Conservation (phyloP, 1,140 invertebrate species). For the Drosophila sproati region DNA sequence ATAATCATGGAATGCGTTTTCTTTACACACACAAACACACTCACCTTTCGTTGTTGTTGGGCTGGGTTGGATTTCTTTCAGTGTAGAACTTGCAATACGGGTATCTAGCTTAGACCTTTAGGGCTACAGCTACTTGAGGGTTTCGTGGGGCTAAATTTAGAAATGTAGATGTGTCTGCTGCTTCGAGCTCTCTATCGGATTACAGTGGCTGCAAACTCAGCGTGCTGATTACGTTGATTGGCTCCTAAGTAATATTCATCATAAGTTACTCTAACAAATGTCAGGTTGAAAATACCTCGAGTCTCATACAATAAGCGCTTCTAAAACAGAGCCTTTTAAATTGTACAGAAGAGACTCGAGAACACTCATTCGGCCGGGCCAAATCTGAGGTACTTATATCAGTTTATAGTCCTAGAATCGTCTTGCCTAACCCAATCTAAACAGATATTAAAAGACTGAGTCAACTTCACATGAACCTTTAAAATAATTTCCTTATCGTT, state of each 20-base stretch:
- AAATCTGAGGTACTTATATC: too few relatives aligned
- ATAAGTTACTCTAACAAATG: too few relatives aligned
- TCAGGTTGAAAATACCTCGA: too few relatives aligned
- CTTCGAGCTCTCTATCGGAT: background rate
- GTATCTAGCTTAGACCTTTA: conserved; percentile 24
- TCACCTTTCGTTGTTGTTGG: conserved; percentile 61
- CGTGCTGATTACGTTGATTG: background rate
- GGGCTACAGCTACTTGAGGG: background rate
- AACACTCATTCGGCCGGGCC: too few relatives aligned
- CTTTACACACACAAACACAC: conserved; percentile 31
- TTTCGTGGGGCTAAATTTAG: conserved; percentile 5
- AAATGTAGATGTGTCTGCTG: background rate
- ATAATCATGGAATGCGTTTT: conserved; percentile 1
- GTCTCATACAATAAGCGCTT: too few relatives aligned
- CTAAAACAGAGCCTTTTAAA: too few relatives aligned
- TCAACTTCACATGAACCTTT: too few relatives aligned
- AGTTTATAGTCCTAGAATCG: too few relatives aligned
- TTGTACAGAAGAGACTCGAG: too few relatives aligned
- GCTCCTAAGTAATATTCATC: background rate
- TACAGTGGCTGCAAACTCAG: background rate
- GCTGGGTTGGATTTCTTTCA: conserved; percentile 11
- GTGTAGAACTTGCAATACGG: conserved; percentile 21
- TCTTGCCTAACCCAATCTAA: too few relatives aligned
- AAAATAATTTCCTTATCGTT: too few relatives aligned
- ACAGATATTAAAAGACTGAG: too few relatives aligned